A percentile compares a stretch with the other conserved stretches of the same genome.
These are phyloP conservation scores for Trachymyrmex septentrionalis DNA, from an alignment of 1,140 invertebrate genomes.

Conservation along the genomic window DNA sequence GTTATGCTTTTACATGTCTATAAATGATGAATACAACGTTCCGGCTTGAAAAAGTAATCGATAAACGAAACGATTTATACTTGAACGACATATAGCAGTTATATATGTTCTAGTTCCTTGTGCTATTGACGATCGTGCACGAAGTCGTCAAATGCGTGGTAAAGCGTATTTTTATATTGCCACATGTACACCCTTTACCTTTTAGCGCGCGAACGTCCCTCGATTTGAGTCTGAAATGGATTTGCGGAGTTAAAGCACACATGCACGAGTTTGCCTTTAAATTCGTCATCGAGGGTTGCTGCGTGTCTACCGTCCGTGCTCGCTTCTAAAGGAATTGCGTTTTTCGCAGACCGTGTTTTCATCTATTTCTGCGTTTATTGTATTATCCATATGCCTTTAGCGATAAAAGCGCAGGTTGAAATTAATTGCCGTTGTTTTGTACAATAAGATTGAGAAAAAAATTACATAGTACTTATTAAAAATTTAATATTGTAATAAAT, in stretches of 20 bases:
- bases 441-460: neutral
- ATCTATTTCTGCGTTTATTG: neutral
- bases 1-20: neutral
- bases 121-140: neutral
- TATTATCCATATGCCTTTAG: neutral
- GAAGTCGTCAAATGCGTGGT: neutral
- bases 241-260: conserved; percentile 28
- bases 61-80: neutral
- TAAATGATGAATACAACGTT: neutral
- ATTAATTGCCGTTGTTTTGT: neutral
- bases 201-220: conserved; percentile 14
- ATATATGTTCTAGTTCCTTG: neutral
- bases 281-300: conserved; percentile 26
- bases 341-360: conserved; percentile 27
- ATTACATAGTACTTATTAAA: neutral
- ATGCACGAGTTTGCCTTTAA: conserved; percentile 11
- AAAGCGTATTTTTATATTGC: conserved; percentile 25
- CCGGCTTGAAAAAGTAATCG: neutral
- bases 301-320: neutral
- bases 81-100: neutral
- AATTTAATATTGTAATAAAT: conserved; percentile 1
- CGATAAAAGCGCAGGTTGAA: neutral
- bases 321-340: conserved; percentile 25
- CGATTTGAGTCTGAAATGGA: conserved; percentile 20
- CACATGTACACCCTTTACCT: conserved; percentile 14